phyloP scores from a whole-genome alignment of 1,140 invertebrate species.

The Bactericera cockerelli region DNA sequence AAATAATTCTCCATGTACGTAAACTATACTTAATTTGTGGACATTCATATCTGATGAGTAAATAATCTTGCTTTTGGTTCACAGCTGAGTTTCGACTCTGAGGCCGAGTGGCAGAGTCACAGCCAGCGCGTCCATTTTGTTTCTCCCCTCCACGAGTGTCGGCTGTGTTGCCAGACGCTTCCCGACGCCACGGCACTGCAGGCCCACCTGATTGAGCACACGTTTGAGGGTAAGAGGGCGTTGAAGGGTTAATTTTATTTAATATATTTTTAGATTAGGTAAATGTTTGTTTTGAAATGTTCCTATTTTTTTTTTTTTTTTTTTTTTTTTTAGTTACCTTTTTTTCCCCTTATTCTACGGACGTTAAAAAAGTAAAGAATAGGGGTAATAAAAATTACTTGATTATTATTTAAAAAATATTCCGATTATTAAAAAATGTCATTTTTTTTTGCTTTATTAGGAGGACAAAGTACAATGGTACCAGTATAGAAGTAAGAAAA shows the following conservation, averaged over 20 bases:
- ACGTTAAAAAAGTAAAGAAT: background rate
- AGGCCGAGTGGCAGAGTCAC: slow-evolving; percentile 49
- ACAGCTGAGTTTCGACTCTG: slow-evolving; percentile 43
- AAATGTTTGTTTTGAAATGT: no score
- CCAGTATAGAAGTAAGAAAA: no score
- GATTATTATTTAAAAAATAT: background rate
- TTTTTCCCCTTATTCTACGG: background rate
- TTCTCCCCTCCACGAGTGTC: slow-evolving; percentile 48
- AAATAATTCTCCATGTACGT: no score
- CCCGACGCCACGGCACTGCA: slow-evolving; percentile 64
- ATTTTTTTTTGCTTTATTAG: no score
- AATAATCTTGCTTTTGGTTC: no score
- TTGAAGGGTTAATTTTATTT: background rate
- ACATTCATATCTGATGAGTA: no score
- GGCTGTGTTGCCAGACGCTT: slow-evolving; percentile 51
- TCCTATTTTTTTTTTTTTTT: no score
- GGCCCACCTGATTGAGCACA: slow-evolving; percentile 83
- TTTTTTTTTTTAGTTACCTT: no score
- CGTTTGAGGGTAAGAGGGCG: slow-evolving; percentile 38
- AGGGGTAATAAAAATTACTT: background rate
- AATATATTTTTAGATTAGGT: background rate
- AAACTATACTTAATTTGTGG: no score
- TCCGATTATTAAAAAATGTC: no score
- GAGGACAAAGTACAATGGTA: no score
- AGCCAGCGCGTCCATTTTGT: slow-evolving; percentile 34